Conservation (phyloP, 2,797 vertebrate species). For the Oreochromis grahami region DNA sequence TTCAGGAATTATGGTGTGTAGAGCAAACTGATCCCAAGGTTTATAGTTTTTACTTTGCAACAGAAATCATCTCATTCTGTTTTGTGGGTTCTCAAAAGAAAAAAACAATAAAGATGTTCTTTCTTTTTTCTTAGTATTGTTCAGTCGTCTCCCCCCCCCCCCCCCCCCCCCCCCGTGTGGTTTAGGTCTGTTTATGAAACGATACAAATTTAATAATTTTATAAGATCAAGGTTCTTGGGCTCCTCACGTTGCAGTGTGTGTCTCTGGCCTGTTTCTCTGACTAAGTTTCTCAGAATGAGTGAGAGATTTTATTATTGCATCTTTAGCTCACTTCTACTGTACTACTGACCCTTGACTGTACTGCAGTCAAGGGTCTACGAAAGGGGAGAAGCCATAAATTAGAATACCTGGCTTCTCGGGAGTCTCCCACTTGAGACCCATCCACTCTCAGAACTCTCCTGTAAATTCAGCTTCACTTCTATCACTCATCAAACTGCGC, state of each 20-base stretch:
- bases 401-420: not conserved
- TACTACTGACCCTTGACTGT: not conserved
- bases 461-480: slow-evolving; percentile 33
- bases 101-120: not conserved
- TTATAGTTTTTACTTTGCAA: not conserved
- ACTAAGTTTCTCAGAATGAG: slow-evolving; percentile 3
- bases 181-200: not conserved
- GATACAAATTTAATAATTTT: not conserved
- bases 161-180: not conserved
- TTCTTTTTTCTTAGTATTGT: not conserved
- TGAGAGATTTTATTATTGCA: not conserved
- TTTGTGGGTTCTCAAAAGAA: not conserved
- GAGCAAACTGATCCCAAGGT: not conserved
- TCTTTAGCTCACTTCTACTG: not conserved
- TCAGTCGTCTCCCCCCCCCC: not conserved
- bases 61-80: not conserved
- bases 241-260: not conserved
- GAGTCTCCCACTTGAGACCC: not conserved
- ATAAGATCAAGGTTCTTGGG: not conserved
- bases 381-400: not conserved
- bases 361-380: not conserved
- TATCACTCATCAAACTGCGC: not conserved
- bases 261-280: not conserved
- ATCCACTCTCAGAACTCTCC: not conserved
- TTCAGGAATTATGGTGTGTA: slow-evolving; percentile 19